These are phyloP conservation scores for Cyprinodon brontotheroides DNA, from an alignment of 2,113 vertebrate genomes.

Conservation along the genomic window DNA sequence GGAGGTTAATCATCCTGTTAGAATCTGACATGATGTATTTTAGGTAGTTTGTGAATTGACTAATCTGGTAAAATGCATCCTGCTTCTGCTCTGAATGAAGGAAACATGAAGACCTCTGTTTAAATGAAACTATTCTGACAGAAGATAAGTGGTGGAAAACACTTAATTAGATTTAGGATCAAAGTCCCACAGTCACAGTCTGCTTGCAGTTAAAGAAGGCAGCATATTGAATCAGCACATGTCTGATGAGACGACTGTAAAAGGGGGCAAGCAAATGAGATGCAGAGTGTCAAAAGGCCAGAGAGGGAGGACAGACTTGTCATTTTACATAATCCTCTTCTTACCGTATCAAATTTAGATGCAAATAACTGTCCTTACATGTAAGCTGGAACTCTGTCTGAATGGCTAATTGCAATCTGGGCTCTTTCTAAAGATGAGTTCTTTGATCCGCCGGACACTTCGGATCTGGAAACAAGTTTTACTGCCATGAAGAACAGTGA, in stretches of 20 bases:
- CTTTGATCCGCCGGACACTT: background rate
- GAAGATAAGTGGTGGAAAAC: background rate
- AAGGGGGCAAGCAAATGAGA: slow-evolving; percentile 36
- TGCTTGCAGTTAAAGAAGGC: slow-evolving; percentile 11
- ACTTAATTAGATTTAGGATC: background rate
- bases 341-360: background rate
- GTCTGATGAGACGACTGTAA: slow-evolving; percentile 53
- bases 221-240: slow-evolving; percentile 48
- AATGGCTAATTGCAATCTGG: background rate
- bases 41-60: too few species aligned
- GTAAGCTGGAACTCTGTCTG: background rate
- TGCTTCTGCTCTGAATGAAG: background rate
- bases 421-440: background rate
- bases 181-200: background rate
- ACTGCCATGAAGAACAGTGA: background rate
- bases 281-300: slow-evolving; percentile 23
- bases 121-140: background rate
- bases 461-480: background rate
- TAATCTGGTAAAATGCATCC: too few species aligned
- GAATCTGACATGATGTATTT: too few species aligned
- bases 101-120: background rate
- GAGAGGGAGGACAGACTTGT: slow-evolving; percentile 17
- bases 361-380: background rate
- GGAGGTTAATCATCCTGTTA: too few species aligned
- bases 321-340: background rate